These are phyloP conservation scores for Aphidius gifuensis DNA, from an alignment of 1,140 invertebrate genomes.

Conservation along the genomic window DNA sequence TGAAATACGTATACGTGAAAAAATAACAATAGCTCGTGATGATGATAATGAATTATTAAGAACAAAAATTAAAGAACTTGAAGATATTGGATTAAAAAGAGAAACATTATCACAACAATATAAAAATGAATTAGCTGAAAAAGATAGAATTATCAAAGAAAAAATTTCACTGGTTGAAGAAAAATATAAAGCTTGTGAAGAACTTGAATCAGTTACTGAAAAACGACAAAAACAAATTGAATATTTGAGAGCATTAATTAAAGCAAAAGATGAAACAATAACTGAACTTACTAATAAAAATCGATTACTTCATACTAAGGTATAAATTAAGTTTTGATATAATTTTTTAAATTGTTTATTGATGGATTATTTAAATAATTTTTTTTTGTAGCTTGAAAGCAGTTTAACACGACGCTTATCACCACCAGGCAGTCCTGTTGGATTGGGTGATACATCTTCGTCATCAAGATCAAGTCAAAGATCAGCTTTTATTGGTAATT, in stretches of 20 bases:
- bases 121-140: constrained; percentile 43
- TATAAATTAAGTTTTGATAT: constrained; percentile 27
- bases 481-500: constrained; percentile 21
- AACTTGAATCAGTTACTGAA: constrained; percentile 39
- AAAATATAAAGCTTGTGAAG: constrained; percentile 41
- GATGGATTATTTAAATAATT: neutral
- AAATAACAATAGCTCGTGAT: constrained; percentile 34
- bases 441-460: constrained; percentile 29
- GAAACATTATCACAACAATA: constrained; percentile 41
- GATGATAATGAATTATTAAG: constrained; percentile 39
- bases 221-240: constrained; percentile 51
- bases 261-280: constrained; percentile 47
- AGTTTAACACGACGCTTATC: constrained; percentile 38
- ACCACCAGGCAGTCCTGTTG: constrained; percentile 40
- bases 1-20: constrained; percentile 38
- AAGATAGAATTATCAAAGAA: constrained; percentile 45
- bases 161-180: constrained; percentile 42
- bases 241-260: constrained; percentile 44
- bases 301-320: constrained; percentile 44
- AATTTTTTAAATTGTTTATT: neutral
- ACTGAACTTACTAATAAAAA: constrained; percentile 51
- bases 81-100: constrained; percentile 47
- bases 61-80: constrained; percentile 45
- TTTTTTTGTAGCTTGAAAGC: constrained; percentile 43
- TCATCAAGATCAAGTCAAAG: constrained; percentile 29